Base-by-base conservation (phyloP, 2,113 vertebrate species). In the Xenotilapia flavipinnis region DNA sequence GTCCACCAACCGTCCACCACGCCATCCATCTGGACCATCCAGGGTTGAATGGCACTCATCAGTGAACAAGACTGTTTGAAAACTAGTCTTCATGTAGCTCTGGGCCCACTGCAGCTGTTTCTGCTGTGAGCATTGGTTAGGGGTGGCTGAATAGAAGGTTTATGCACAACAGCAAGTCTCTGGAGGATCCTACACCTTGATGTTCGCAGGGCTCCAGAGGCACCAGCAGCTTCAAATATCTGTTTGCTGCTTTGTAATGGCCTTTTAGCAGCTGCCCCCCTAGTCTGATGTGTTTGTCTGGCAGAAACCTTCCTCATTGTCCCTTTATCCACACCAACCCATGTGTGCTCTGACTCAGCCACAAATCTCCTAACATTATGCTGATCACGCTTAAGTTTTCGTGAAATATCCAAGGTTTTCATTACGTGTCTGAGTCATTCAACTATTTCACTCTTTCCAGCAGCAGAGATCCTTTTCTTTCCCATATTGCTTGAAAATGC, bases 361-460 rank as follows among this genome's bases (percentile, higher is more conserved):
- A 58, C 7, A 58, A 58, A 58, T 58, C 5, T 58, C 23, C 2
- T 58, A 15, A 58, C 26, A 28, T 58, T 28, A 58, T 58, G 55
- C 0, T 15, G 26, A 58, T 28, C 55, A 58, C 5, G 13, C 55
- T 15, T 58, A 58, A 15, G 5, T 58, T 58, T 58, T 58, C 0
- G 2, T 28, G 26, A 28, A 56, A 1, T 56, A 56, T 28, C 23
- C 1, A 58, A 58, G 0, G 13, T 58, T 58, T 56, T 56, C 55
- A 58, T 58, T 58, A 58, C 0, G 0, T 58, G 13, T 58, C 55
- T 1, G 0, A 58, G 13, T 0, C 26, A 28, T 58, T 58, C 13
- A 58, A 58, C 7, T 28, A 28, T 28, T 58, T 15, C 55, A 58
- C 1, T 0, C 26, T 28, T 3, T 15, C 2, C 26, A 6, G 55